phyloP scores from a whole-genome alignment of 1,140 invertebrate genomes.

The Atopsyche davidsoni region DNA sequence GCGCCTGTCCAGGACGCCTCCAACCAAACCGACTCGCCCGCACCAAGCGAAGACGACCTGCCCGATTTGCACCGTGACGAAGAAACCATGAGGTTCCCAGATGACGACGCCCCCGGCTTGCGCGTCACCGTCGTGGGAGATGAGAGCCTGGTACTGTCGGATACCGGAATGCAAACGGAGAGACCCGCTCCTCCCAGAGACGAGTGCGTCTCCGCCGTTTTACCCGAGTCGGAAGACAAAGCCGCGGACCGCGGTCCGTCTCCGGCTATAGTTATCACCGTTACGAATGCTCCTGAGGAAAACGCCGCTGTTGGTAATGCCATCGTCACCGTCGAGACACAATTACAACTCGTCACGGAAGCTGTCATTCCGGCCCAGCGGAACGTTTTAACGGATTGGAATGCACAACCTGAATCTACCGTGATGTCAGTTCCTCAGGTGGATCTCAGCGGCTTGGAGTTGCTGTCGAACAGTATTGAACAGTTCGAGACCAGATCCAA shows the following conservation, averaged over 20 bases:
- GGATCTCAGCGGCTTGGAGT: constrained; percentile 72
- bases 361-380: too few species aligned
- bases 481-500: constrained; percentile 54
- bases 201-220: neutral
- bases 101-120: neutral
- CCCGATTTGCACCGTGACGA: constrained; percentile 35
- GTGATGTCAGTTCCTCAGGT: too few species aligned
- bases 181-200: neutral
- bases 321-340: neutral
- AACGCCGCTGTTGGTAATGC: neutral
- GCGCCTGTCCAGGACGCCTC: constrained; percentile 66
- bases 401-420: too few species aligned
- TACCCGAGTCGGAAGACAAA: neutral
- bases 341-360: too few species aligned
- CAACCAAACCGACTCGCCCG: constrained; percentile 68
- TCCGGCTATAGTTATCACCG: neutral
- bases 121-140: constrained; percentile 5
- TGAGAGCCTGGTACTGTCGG: neutral
- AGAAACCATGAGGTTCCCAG: constrained; percentile 22
- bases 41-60: constrained; percentile 52
- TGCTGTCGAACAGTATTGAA: constrained; percentile 75
- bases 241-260: constrained; percentile 3
- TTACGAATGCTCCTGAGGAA: neutral
- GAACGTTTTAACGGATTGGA: too few species aligned
- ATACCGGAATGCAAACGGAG: constrained; percentile 13